These are phyloP conservation scores for Archegozetes longisetosus DNA, from an alignment of 1,140 invertebrate genomes.

Conservation along the genomic window DNA sequence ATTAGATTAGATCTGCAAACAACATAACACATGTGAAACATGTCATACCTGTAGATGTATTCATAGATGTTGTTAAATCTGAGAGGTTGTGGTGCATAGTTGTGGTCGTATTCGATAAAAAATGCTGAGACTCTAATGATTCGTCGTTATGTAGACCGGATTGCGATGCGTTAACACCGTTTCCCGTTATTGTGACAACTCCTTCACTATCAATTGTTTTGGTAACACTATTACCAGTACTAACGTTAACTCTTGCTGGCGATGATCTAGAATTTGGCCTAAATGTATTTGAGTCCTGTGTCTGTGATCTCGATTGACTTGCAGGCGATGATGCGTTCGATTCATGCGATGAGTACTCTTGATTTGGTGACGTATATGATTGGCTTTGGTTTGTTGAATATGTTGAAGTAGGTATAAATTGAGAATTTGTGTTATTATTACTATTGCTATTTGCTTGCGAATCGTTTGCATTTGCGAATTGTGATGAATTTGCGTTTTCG, in stretches of 20 bases:
- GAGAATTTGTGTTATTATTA: not conserved
- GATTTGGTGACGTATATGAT: not conserved
- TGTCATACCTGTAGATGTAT: constrained; percentile 21
- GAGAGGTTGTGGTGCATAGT: constrained; percentile 14
- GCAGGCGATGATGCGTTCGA: not conserved
- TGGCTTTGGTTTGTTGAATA: not conserved
- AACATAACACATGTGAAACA: not conserved
- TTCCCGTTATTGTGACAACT: not conserved
- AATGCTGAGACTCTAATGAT: constrained; percentile 16
- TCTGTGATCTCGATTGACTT: not conserved
- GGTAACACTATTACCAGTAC: not conserved
- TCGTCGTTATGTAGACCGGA: not conserved
- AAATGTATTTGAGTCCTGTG: too few relatives aligned
- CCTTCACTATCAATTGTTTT: not conserved
- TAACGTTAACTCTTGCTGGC: not conserved
- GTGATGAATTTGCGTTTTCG: not conserved
- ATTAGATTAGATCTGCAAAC: too few relatives aligned
- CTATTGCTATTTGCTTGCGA: not conserved
- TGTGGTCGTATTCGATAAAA: constrained; percentile 25
- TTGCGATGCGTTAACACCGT: not conserved
- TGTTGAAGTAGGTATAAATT: too few relatives aligned
- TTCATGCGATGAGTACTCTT: not conserved
- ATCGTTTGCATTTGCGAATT: not conserved
- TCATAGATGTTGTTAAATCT: constrained; percentile 22
- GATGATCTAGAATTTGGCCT: not conserved